Base-by-base conservation (phyloP, 2,888 invertebrate genomes). In the Calliphora vomitoria region DNA sequence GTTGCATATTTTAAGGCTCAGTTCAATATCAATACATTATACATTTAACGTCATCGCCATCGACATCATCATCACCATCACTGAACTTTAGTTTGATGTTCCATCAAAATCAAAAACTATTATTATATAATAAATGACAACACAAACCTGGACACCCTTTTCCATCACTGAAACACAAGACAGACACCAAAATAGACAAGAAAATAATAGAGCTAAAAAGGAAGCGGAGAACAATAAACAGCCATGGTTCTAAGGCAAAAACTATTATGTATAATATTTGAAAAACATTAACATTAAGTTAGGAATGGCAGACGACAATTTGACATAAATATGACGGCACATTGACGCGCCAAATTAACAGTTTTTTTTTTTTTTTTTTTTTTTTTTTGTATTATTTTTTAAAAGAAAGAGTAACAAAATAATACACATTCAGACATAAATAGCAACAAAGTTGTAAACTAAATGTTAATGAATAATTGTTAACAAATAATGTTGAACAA, bases 301-400 rank as follows among this genome's bases (percentile, higher is more conserved):
- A 44, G 13, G 18, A 82, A 76, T 69, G 41, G n/a, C 44, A 79
- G 80, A 80, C 79, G 44, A 86, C 80, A 86, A 83, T 62, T 69
- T 86, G 82, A 50, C 82, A 86, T 71, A 75, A 86, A 83, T 75
- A 76, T 75, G 83, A 80, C 80, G 80, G 75, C 82, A 86, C 25
- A 58, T 62, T 83, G 82, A 80, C 79, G 80, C 80, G 83, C 71
- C 82, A 80, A 75, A 86, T 68, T 75, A 80, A 76, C 76, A 68
- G 53, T 38, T 62, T 69, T 82, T 82, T 15, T 38, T 15, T 50
- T 1, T 50, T 50, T 15, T 13, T 3, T 44, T 3, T 62, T 38
- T 62, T 69, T 82, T 82, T 15, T 38, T 15, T 50, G 4, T 50
- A 18, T 15, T 13, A 0, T 44, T 3, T 62, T 64, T 53, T 4